Base-by-base conservation (phyloP, 2,797 vertebrate species). In the Telmatherina bonti region DNA sequence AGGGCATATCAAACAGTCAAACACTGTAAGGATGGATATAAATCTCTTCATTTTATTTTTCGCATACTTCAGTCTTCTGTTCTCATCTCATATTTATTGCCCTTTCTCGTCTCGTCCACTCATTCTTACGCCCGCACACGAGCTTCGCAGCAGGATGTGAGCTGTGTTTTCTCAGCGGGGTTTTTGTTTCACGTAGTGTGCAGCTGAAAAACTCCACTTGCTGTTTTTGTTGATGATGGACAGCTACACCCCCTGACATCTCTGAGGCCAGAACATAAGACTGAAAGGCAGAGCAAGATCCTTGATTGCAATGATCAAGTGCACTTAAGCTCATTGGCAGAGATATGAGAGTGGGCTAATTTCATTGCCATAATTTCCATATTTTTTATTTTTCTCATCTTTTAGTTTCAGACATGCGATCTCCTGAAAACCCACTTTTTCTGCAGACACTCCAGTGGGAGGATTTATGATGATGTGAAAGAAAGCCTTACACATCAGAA, bases 241-340 rank as follows among this genome's bases (percentile, higher is more conserved):
- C 59, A 58, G 49, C 74, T 45, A 47, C 47, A 52, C 4, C 7
- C 8, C 18, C 12, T n/a, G 33, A 52, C 18, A 35, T 20, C n/a
- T 36, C 10, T n/a, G 20, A 63, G 2, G n/a, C 1, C 41, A 43
- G 18, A 43, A 43, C 7, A 20, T 20, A 43, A 36, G 41, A 7
- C 18, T 15, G 20, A 49, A 9, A 53, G 4, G 29, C 12, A 27
- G 4, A 4, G 62, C 41, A 16, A 55, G 18, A 29, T 45, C 69
- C 35, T 35, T 54, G 80, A 76, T 73, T 74, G 72, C 52, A 60
- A 66, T n/a, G 54, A 69, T 74, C 64, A 31, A 53, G 68, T 61
- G 51, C 24, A 47, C 56, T 78, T 54, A 56, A 27, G 54, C 2
- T 5, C 30, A 8, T 29, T 79, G 65, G 35, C 43, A 27, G 43